Base-by-base conservation (phyloP, 1,140 invertebrate species). In the Drosophila micromelanica region DNA sequence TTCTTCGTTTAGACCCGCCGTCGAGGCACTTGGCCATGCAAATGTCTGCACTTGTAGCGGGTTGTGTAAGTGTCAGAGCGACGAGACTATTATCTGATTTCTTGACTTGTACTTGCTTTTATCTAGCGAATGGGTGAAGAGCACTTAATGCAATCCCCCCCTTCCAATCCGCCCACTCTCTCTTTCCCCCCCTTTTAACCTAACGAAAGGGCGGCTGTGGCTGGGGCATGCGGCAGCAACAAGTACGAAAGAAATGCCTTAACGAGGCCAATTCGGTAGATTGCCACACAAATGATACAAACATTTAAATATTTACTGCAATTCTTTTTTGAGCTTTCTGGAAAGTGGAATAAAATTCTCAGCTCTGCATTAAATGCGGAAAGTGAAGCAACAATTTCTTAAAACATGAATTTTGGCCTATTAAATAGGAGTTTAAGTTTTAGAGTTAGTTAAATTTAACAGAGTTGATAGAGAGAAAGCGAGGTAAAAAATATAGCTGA, bases 11-110 rank as follows among this genome's bases (percentile, higher is more conserved):
- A 35, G 32, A 35, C 20, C 20, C 5, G 9, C 27, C 15, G 40
- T 9, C 54, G 12, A 55, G 84, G 30, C 82, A 87, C 82, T 87
- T 87, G 69, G 56, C 52, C 85, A 87, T 87, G 82, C 69, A 89
- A 87, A 87, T 87, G 84, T 89, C 73, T 71, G 64, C 72, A 76
- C 78, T 73, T 89, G 84, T 82, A 38, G 46, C 65, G 42, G 62
- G 17, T 37, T 57, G 48, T 76, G 40, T 45, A 51, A 64, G 76
- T 60, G 61, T 70, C 64, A 74, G 64, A 42, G 45, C 27, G 32
- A 60, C 37, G 35, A 64, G 75, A 64, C 76, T 80, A 78, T 87
- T 87, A 75, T 80, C 82, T 82, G 82, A 81, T 79, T 76, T 73
- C 84, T 81, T 79, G 79, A 89, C 82, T 87, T 73, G 76, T 76